Conservation (phyloP, 2,113 vertebrate genomes). For the Cyphomyrus discorhynchus region DNA sequence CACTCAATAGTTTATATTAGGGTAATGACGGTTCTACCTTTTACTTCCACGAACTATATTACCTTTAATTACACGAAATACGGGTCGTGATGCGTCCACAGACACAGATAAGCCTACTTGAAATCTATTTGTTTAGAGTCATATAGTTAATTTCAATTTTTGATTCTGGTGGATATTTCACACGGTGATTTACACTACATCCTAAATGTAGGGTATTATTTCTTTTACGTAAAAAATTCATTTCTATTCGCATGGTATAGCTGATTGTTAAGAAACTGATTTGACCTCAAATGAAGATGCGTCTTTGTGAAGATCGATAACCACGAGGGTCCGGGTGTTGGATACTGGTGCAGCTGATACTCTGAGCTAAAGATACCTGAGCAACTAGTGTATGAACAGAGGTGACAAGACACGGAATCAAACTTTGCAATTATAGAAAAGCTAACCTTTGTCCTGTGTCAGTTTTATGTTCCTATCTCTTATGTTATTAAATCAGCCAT, state of each 20-base stretch:
- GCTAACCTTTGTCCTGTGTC: no score
- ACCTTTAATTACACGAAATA: background rate
- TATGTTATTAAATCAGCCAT: no score
- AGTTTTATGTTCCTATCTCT: no score
- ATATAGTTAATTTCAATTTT: background rate
- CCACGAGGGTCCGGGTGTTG: background rate
- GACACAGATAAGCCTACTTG: background rate
- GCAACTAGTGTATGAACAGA: background rate
- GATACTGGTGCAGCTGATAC: background rate
- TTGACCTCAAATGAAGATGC: background rate
- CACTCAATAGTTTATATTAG: background rate
- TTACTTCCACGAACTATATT: background rate
- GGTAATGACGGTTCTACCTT: background rate
- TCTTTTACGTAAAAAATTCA: background rate
- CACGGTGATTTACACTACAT: background rate
- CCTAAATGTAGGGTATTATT: background rate
- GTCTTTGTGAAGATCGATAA: background rate
- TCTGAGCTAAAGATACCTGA: background rate
- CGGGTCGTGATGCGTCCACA: background rate
- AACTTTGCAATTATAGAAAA: background rate
- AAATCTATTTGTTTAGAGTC: background rate
- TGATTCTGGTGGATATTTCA: background rate
- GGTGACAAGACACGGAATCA: background rate
- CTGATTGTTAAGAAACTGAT: background rate
- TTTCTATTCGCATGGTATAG: background rate